Percentiles rank a stretch among this genome's conserved stretches.
Evolutionary conservation across 2,113 vertebrate species (phyloP).

Genomic region (Labeo rohita): DNA sequence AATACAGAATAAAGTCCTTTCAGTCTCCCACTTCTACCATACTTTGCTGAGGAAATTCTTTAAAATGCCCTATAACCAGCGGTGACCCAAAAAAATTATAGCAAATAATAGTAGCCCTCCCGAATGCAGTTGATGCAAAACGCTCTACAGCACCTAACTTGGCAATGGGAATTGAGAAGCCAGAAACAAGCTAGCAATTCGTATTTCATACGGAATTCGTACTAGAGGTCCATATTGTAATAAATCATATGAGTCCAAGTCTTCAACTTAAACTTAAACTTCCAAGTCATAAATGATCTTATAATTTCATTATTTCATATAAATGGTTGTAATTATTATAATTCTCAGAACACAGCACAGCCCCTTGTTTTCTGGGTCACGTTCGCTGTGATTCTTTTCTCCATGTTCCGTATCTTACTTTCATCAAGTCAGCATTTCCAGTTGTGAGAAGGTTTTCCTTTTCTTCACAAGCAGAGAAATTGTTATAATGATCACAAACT

Average conservation of each 20-base stretch:
- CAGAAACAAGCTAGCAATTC: not conserved
- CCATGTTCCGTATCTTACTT: slow-evolving; percentile 47
- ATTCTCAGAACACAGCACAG: not conserved
- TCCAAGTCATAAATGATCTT: not conserved
- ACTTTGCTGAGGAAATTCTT: slow-evolving; percentile 8
- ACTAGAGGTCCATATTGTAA: not conserved
- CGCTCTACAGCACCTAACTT: not conserved
- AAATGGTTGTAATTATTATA: not conserved
- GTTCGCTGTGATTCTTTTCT: not conserved
- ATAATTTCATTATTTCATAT: no score
- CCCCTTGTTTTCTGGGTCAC: slow-evolving; percentile 42
- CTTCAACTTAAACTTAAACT: no score
- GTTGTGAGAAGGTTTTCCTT: slow-evolving; percentile 64
- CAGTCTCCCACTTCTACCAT: slow-evolving; percentile 22
- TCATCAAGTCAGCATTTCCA: slow-evolving; percentile 69
- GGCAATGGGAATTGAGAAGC: not conserved
- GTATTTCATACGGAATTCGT: not conserved
- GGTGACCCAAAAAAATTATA: slow-evolving; percentile 15
- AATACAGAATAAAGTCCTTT: slow-evolving; percentile 41
- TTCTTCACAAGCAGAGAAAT: slow-evolving; percentile 66
- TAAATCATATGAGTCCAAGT: not conserved
- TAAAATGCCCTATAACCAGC: not conserved
- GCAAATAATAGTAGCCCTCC: slow-evolving; percentile 35
- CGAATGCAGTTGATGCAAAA: not conserved
- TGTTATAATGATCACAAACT: slow-evolving; percentile 73